Conservation (phyloP, 1,140 invertebrate species). For the Spodoptera litura region DNA sequence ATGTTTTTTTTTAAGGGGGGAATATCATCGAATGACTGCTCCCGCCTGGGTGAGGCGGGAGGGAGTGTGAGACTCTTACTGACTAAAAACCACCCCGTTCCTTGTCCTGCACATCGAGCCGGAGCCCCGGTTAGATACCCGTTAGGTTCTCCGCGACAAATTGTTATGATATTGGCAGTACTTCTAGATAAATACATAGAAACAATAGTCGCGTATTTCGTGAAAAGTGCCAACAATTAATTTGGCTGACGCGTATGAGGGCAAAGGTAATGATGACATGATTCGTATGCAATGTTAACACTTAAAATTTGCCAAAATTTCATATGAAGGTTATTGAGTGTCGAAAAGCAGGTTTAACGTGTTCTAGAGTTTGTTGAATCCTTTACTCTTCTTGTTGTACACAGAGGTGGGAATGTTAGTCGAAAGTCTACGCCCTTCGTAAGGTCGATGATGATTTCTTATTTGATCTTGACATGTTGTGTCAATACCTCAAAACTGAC, state of each 20-base stretch:
- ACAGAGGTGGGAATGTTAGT: neutral
- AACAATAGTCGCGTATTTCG: neutral
- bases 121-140: too few species aligned
- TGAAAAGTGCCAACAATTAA: neutral
- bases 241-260: neutral
- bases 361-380: neutral
- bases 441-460: too few species aligned
- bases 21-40: too few species aligned
- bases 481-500: too few species aligned
- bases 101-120: too few species aligned
- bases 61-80: too few species aligned
- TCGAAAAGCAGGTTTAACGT: conserved; percentile 3
- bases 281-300: neutral
- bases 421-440: neutral
- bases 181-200: neutral
- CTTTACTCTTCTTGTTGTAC: conserved; percentile 1
- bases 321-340: conserved; percentile 17
- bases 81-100: too few species aligned
- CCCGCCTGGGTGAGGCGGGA: too few species aligned
- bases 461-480: too few species aligned
- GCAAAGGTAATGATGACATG: neutral
- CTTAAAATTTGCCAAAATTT: neutral
- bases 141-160: too few species aligned
- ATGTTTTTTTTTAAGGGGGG: too few species aligned
- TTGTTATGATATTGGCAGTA: neutral